Evolutionary conservation across 2,797 vertebrate species (phyloP).

Genomic region (Gymnothorax javanicus): DNA sequence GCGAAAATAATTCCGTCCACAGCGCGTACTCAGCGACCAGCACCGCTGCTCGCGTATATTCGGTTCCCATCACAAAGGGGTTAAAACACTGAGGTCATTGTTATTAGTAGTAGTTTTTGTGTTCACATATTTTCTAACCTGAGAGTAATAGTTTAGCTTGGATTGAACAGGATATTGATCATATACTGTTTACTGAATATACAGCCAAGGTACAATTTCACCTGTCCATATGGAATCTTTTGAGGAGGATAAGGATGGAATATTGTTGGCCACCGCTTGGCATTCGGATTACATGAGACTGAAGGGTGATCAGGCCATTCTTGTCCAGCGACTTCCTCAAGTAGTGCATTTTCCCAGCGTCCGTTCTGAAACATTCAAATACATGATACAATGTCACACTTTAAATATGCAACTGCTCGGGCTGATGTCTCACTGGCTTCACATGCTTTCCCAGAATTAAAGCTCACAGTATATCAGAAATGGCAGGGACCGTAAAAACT

Average conservation of each 20-base stretch:
- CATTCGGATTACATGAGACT: constrained; percentile 81
- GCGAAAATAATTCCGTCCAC: no score
- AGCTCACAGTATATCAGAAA: not conserved
- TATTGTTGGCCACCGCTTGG: constrained; percentile 82
- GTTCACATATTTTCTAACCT: not conserved
- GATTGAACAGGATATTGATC: no score
- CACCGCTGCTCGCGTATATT: no score
- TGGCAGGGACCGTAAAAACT: not conserved
- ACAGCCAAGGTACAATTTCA: constrained; percentile 44
- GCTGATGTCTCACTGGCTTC: not conserved
- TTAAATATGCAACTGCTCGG: no score
- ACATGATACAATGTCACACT: not conserved
- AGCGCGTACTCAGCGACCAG: no score
- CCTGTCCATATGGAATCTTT: constrained; percentile 91
- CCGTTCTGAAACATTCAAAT: constrained; percentile 71
- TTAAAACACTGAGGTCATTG: not conserved
- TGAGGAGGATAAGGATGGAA: constrained; percentile 90
- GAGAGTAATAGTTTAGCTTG: not conserved
- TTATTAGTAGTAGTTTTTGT: not conserved
- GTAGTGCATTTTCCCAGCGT: constrained; percentile 93
- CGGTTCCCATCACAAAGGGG: no score
- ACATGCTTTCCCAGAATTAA: not conserved
- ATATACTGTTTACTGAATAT: not conserved
- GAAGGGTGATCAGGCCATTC: constrained; percentile 86
- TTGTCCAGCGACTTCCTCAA: constrained; percentile 83